A percentile compares a stretch with the other conserved stretches of the same genome.
Evolutionary conservation across 2,888 invertebrate species (phyloP).

Genomic region (Napeogenes sylphis): DNA sequence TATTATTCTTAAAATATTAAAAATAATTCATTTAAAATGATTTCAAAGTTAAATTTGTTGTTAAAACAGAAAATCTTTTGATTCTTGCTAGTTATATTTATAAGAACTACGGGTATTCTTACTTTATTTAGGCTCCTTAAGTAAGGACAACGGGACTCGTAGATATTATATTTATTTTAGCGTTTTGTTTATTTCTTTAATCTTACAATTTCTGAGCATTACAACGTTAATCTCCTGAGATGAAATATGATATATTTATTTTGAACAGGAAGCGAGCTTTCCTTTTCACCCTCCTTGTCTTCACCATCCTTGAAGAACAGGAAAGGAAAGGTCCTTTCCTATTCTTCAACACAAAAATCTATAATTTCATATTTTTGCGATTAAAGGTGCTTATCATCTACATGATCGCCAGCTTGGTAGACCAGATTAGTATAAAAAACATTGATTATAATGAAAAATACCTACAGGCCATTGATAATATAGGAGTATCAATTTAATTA

Average conservation of each 20-base stretch:
- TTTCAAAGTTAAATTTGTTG: not conserved
- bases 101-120: not conserved
- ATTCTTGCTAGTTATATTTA: not conserved
- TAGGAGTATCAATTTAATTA: no score
- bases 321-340: no score
- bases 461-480: no score
- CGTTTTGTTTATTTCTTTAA: constrained; percentile 25
- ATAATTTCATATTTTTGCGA: no score
- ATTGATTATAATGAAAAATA: no score
- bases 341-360: no score
- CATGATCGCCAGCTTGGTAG: no score
- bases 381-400: no score
- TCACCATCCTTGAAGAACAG: no score
- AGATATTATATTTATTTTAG: constrained; percentile 33
- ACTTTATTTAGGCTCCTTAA: constrained; percentile 33
- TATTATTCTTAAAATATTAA: not conserved
- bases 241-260: constrained; percentile 9
- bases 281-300: no score
- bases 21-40: not conserved
- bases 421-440: no score
- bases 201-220: constrained; percentile 29
- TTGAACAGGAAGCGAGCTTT: not conserved
- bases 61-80: constrained; percentile 1
- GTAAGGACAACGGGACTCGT: constrained; percentile 34
- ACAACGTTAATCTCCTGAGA: constrained; percentile 20